A percentile compares a stretch with the other conserved stretches of the same genome.
Conservation (phyloP, 2,113 vertebrate genomes). For the Brachypteracias leptosomus region DNA sequence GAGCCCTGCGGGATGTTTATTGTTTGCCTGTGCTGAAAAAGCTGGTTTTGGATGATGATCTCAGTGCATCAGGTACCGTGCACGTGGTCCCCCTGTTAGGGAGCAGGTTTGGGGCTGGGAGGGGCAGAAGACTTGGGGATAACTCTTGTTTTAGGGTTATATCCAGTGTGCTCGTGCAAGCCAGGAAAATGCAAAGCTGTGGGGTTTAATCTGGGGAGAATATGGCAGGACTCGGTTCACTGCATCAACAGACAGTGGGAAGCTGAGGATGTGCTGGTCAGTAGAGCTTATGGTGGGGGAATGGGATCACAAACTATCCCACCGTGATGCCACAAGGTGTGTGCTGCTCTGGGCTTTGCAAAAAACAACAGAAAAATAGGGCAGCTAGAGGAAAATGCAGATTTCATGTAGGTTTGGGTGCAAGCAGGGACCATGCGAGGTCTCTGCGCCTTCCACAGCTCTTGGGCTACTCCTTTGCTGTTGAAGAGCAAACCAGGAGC, state of each 20-base stretch:
- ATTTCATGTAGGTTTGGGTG: not conserved
- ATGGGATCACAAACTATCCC: rapidly evolving
- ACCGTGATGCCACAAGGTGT: rapidly evolving
- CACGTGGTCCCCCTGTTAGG: rapidly evolving
- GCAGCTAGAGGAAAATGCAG: not conserved
- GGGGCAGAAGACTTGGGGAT: not conserved
- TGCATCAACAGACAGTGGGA: rapidly evolving
- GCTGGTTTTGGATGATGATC: not conserved
- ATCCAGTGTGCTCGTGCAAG: rapidly evolving
- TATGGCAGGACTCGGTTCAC: not conserved
- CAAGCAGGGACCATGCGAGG: not conserved
- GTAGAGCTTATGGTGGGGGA: not conserved
- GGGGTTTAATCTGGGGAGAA: not conserved
- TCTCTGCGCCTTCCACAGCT: not conserved
- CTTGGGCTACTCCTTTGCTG: not conserved
- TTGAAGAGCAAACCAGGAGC: not conserved
- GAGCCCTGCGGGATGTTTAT: not conserved
- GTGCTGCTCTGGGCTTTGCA: not conserved
- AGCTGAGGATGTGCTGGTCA: not conserved
- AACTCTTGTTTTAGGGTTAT: not conserved
- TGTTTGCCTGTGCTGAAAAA: not conserved
- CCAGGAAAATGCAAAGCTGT: not conserved
- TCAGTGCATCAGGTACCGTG: rapidly evolving
- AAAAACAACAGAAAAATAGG: not conserved
- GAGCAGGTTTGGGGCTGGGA: not conserved